Evolutionary conservation across 1,140 invertebrate genomes (phyloP).

Genomic region (Carposina sasakii): DNA sequence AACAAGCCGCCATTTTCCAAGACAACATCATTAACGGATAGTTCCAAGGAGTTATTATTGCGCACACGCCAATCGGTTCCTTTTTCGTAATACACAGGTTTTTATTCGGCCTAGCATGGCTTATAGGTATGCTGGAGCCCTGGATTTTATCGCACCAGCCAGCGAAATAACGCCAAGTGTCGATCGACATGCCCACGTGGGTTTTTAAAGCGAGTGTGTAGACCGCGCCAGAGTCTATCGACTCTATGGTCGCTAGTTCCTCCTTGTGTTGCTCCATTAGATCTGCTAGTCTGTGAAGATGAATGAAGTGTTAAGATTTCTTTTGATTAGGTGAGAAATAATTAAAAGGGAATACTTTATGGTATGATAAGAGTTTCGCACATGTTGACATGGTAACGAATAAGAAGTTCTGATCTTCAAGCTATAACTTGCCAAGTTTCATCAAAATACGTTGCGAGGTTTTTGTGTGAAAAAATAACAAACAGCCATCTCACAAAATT

Average conservation of each 20-base stretch:
- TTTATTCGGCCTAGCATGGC: slow-evolving; percentile 88
- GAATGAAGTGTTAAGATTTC: too few species aligned
- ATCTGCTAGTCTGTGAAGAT: slow-evolving; percentile 83
- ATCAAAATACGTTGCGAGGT: too few species aligned
- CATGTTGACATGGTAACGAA: too few species aligned
- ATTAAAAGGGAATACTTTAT: too few species aligned
- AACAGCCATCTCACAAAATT: too few species aligned
- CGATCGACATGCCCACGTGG: slow-evolving; percentile 94
- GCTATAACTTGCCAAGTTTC: too few species aligned
- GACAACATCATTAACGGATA: slow-evolving; percentile 98
- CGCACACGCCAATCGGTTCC: slow-evolving; percentile 94
- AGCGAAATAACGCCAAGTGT: slow-evolving; percentile 93
- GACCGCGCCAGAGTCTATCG: slow-evolving; percentile 94
- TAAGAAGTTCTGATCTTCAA: too few species aligned
- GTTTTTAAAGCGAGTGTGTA: slow-evolving; percentile 96
- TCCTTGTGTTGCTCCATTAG: slow-evolving; percentile 95
- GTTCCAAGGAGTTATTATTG: slow-evolving; percentile 97
- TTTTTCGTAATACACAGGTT: slow-evolving; percentile 91
- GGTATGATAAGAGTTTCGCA: too few species aligned
- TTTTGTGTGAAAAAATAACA: too few species aligned
- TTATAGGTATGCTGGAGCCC: slow-evolving; percentile 92
- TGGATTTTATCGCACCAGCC: slow-evolving; percentile 97
- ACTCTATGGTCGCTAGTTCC: slow-evolving; percentile 94
- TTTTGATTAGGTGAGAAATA: too few species aligned
- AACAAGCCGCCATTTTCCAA: slow-evolving; percentile 97